A percentile compares a stretch with the other conserved stretches of the same genome.
phyloP scores from a whole-genome alignment of 1,140 invertebrate genomes.

The Cydia strobilella region DNA sequence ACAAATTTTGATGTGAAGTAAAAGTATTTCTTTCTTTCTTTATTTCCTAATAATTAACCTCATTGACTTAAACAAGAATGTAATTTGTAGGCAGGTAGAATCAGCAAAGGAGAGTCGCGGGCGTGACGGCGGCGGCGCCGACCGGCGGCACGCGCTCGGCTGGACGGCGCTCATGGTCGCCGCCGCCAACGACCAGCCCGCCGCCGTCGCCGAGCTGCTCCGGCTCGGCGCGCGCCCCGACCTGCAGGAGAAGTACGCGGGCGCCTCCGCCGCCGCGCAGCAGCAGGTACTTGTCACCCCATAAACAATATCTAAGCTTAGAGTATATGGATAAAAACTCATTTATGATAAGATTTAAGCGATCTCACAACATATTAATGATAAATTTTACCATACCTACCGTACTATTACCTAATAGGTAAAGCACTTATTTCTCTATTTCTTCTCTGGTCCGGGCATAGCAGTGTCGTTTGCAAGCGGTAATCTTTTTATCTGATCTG shows the following conservation, averaged over 20 bases:
- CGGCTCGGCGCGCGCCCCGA: conserved; percentile 90
- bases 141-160: conserved; percentile 86
- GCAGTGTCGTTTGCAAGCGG: too few relatives aligned
- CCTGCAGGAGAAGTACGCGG: conserved; percentile 88
- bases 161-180: conserved; percentile 94
- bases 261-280: background rate
- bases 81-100: conserved; percentile 24
- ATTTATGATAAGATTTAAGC: too few relatives aligned
- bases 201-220: conserved; percentile 85
- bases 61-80: background rate
- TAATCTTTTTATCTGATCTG: too few relatives aligned
- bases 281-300: background rate
- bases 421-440: too few relatives aligned
- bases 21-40: too few relatives aligned
- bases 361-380: too few relatives aligned
- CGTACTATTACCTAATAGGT: too few relatives aligned
- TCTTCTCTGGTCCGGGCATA: too few relatives aligned
- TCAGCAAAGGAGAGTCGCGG: conserved; percentile 47
- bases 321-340: too few relatives aligned
- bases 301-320: too few relatives aligned
- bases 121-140: conserved; percentile 77
- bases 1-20: too few relatives aligned
- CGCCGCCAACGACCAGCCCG: conserved; percentile 86
- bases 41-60: background rate
- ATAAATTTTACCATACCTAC: too few relatives aligned